A percentile compares a stretch with the other conserved stretches of the same genome.
These are phyloP conservation scores for Caenorhabditis brenneri DNA, from an alignment of 1,140 invertebrate genomes.

Conservation along the genomic window DNA sequence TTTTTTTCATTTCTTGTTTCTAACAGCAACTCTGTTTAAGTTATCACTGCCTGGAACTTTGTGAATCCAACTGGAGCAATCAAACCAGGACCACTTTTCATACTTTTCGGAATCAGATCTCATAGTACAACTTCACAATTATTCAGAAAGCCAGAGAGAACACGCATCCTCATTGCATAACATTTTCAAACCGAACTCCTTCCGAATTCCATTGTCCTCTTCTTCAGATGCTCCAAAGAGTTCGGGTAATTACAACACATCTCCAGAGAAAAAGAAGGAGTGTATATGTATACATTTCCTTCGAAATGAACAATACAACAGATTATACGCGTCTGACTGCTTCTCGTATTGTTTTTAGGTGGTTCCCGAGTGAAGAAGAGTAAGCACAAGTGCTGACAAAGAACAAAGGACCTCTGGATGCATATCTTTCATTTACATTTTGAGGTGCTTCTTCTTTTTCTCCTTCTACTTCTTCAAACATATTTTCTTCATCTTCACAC, in stretches of 20 bases:
- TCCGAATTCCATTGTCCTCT: no score
- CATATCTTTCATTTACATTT: slow-evolving; percentile 41
- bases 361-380: neutral
- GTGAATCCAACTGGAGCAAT: no score
- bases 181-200: no score
- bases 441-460: slow-evolving; percentile 38
- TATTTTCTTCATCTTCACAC: no score
- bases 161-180: no score
- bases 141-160: no score
- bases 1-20: no score
- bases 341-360: neutral
- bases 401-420: neutral
- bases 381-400: slow-evolving; percentile 14
- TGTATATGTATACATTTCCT: neutral
- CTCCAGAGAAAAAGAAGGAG: no score
- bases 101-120: no score
- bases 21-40: no score
- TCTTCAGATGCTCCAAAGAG: neutral
- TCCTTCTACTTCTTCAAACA: neutral
- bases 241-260: neutral
- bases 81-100: neutral
- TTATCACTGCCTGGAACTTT: no score
- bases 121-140: no score
- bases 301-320: neutral
- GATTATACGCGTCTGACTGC: slow-evolving; percentile 23